Percentiles rank a stretch among this genome's conserved stretches.
These are phyloP conservation scores for Taxidea taxus DNA, from an alignment of 2,113 vertebrate genomes.

Conservation along the genomic window DNA sequence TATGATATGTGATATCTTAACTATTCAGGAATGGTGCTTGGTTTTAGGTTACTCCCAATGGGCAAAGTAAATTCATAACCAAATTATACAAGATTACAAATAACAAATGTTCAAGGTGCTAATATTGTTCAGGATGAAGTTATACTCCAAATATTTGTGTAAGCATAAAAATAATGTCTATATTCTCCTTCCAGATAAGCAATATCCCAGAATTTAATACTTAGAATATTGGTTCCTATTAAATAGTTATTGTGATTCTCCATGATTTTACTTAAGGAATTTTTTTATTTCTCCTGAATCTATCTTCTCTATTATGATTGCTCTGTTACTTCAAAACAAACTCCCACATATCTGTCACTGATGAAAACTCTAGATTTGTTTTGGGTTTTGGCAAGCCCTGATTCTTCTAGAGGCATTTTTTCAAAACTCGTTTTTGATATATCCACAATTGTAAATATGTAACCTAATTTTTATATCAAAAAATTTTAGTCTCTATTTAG, in stretches of 20 bases:
- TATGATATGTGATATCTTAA: not conserved
- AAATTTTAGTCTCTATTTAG: not conserved
- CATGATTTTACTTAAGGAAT: constrained; percentile 1
- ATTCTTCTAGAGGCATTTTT: not conserved
- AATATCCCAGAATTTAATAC: not conserved
- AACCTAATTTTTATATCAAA: not conserved
- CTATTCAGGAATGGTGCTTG: not conserved
- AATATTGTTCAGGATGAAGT: not conserved
- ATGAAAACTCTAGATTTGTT: not conserved
- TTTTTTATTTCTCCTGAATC: not conserved
- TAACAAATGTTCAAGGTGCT: not conserved
- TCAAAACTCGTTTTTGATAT: not conserved
- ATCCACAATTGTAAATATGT: not conserved
- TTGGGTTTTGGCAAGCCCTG: not conserved
- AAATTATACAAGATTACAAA: not conserved
- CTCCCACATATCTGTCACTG: not conserved
- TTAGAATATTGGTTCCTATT: constrained; percentile 19
- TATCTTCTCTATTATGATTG: not conserved
- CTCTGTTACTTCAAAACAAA: not conserved
- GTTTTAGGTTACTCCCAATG: not conserved
- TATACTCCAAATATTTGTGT: not conserved
- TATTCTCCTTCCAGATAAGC: not conserved
- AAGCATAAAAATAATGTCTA: not conserved
- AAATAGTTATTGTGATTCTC: not conserved
- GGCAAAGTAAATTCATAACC: not conserved